Percentiles rank a stretch among this genome's conserved stretches.
phyloP scores from a whole-genome alignment of 30 jellyfish, hydroid and myxozoan genomes.

The Sanderia malayensis region DNA sequence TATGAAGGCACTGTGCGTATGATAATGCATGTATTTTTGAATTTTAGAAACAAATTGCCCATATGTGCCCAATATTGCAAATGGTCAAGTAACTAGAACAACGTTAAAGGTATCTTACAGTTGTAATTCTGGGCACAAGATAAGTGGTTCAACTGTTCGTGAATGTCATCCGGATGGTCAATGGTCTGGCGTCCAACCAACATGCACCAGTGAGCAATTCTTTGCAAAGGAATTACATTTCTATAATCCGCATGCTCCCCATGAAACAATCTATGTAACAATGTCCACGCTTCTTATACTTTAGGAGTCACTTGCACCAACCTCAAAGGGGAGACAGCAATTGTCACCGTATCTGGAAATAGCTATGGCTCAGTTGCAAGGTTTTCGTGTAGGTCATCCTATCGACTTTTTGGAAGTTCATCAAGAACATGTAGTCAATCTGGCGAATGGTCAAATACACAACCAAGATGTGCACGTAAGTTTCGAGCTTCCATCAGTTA shows the following conservation, averaged over 20 bases:
- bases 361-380: constrained; percentile 43
- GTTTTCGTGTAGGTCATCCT: constrained; percentile 67
- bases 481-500: no score
- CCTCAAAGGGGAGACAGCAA: constrained; percentile 58
- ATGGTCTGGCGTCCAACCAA: constrained; percentile 90
- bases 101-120: constrained; percentile 48
- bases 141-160: constrained; percentile 70
- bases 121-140: constrained; percentile 74
- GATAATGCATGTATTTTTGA: neutral
- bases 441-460: constrained; percentile 71
- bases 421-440: constrained; percentile 54
- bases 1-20: neutral
- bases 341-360: constrained; percentile 26
- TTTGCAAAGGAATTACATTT: no score
- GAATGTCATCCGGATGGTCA: constrained; percentile 74
- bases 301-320: constrained; percentile 68
- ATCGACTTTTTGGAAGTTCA: constrained; percentile 58
- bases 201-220: constrained; percentile 69
- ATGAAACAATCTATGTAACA: no score
- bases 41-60: constrained; percentile 58
- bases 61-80: constrained; percentile 18
- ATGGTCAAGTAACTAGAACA: constrained; percentile 44
- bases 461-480: constrained; percentile 83
- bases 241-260: no score
- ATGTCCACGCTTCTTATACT: no score